Conservation (phyloP, 53 echinoderm and acorn worm species). For the Echinarachnius parma region DNA sequence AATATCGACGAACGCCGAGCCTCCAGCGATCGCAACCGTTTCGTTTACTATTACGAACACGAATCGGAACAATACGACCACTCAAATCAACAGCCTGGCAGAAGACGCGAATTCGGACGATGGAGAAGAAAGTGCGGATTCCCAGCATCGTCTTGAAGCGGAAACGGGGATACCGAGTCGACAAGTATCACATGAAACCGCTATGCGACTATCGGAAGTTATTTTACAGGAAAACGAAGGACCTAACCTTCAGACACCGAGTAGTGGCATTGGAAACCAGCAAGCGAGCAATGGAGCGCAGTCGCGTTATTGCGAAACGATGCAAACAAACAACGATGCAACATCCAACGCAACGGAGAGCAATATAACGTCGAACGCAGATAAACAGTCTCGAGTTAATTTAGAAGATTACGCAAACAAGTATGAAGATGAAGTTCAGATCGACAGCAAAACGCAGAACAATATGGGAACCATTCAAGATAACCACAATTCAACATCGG, state of each 20-base stretch:
- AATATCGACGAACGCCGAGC: background rate
- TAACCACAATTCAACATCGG: slow-evolving; percentile 35
- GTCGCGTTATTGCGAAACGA: too few species aligned
- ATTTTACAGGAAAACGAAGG: too few species aligned
- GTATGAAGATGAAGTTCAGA: background rate
- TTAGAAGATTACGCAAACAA: too few species aligned
- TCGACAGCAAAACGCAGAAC: background rate
- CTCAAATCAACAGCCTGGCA: background rate
- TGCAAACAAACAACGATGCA: too few species aligned
- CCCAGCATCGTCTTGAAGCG: too few species aligned
- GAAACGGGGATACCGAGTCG: too few species aligned
- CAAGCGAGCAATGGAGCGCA: too few species aligned
- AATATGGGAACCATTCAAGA: background rate
- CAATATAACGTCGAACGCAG: slow-evolving; percentile 10
- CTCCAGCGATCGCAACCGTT: slow-evolving; percentile 11
- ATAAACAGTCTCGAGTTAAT: background rate
- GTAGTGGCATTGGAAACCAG: too few species aligned
- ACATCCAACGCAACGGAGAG: background rate
- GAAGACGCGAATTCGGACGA: background rate
- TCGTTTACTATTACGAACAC: slow-evolving; percentile 2
- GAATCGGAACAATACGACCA: background rate
- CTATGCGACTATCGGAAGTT: too few species aligned
- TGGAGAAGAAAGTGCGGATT: slow-evolving; percentile 4
- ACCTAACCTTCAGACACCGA: too few species aligned
- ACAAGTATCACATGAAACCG: too few species aligned